Base-by-base conservation (phyloP, 2,113 vertebrate genomes). In the Microcebus tavaratra region DNA sequence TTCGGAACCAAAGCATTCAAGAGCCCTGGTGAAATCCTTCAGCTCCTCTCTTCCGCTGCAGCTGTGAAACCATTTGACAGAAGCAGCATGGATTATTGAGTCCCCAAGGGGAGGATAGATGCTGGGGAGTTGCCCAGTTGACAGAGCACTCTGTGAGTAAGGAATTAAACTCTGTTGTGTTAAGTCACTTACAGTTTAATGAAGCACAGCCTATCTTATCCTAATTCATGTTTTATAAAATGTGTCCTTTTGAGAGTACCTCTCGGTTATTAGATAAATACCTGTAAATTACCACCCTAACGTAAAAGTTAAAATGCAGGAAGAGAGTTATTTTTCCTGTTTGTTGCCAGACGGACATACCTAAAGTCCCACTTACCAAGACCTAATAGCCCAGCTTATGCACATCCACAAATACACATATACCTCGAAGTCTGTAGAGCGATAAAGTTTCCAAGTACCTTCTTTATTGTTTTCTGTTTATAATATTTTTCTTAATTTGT, bases 401-500 rank as follows among this genome's bases (percentile, higher is more conserved):
- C 17, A 11, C 23, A 18, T 9, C 57, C 53, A 50, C 31, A 91
- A 42, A 70, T 27, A 34, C 3, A 39, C 25, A 29, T 20, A 42
- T 3, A 20, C 36, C 45, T 45, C 25, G 53, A 42, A 36, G 29
- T 45, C 31, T 83, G 13, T 27, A 36, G 39, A 42, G 36, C 10
- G 34, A 50, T 42, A 85, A 6, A 10, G n/a, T 82, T 79, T 76
- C 34, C 39, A 53, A 73, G 21, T 25, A 53, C 21, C 9, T 39
- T 12, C 36, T 55, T 70, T 78, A 68, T 15, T 73, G 34, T 84
- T 57, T 83, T 78, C 67, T 93, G 15, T 82, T 85, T n/a, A 76
- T 45, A 81, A n/a, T 59, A n/a, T 78, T 86, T 72, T 17, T 79
- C 34, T 94, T 87, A 83, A 72, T 87, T 82, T 96, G 45, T 80